These are phyloP conservation scores for Psylliodes chrysocephalus DNA, from an alignment of 2,888 invertebrate genomes.

Conservation along the genomic window DNA sequence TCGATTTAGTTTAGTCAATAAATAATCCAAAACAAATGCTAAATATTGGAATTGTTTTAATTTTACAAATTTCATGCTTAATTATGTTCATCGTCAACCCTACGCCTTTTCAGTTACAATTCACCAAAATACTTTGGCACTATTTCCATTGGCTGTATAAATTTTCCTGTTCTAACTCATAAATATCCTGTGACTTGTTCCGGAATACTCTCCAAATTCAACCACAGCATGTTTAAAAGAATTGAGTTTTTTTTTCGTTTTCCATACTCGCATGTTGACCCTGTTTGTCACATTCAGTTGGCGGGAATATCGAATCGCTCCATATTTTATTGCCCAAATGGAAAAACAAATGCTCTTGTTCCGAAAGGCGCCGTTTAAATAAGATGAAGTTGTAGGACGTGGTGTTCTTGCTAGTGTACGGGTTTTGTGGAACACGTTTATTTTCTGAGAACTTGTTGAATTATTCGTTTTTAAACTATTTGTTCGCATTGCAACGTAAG, in stretches of 20 bases:
- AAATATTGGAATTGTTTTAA: no score
- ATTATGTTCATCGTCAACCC: no score
- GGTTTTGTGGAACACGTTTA: slow-evolving; percentile 12
- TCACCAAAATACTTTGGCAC: no score
- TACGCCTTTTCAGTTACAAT: no score
- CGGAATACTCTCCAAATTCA: not conserved
- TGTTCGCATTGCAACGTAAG: not conserved
- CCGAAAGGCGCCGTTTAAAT: slow-evolving; percentile 18
- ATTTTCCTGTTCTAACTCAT: no score
- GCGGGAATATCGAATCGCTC: slow-evolving; percentile 22
- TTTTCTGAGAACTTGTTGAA: slow-evolving; percentile 18
- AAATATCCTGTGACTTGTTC: no score
- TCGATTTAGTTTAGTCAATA: no score
- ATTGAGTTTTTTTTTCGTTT: slow-evolving; percentile 12
- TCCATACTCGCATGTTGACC: slow-evolving; percentile 9
- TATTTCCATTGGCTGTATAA: no score
- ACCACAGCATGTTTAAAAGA: slow-evolving; percentile 5
- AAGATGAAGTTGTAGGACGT: slow-evolving; percentile 26
- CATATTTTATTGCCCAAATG: slow-evolving; percentile 18
- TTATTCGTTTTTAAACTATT: slow-evolving; percentile 8
- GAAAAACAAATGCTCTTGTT: slow-evolving; percentile 25
- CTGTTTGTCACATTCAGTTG: slow-evolving; percentile 29
- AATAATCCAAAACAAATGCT: no score
- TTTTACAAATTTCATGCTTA: no score
- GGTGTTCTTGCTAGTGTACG: slow-evolving; percentile 12